Base-by-base conservation (phyloP, 2,797 vertebrate genomes). In the Melanotaenia nigrans region DNA sequence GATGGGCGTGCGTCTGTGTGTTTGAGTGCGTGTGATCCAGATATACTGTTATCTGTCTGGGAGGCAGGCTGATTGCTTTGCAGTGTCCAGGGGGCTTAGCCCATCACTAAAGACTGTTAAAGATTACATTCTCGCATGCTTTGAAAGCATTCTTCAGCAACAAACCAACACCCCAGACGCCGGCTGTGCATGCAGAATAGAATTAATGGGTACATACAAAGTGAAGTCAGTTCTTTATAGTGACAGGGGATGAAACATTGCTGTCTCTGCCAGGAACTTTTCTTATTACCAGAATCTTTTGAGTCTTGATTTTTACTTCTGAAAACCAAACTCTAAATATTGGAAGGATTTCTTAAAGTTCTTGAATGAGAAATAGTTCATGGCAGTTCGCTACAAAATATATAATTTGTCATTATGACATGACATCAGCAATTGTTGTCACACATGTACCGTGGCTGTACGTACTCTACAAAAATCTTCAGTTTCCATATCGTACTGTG, bases 31-130 rank as follows among this genome's bases (percentile, higher is more conserved):
- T 84, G 81, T 63, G 85, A 89, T 90, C 81, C 88, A 90, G 87
- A 92, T 90, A 90, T 81, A 85, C 85, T 75, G 83, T 86, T 92
- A 93, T 93, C 92, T 88, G 88, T 89, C 79, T 86, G 79, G 85
- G 86, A 92, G 87, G 87, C 89, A 80, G 87, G 75, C 84, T 90
- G 90, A 90, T 90, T 88, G 84, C 87, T 72, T 79, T 84, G 85
- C 85, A 85, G 78, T 47, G 85, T 91, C 89, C 86, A 83, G 86
- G 90, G 85, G 87, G 87, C 90, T 93, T 87, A 89, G 79, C 67
- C 81, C 85, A 87, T 78, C 85, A 83, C 90, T 90, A 89, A 91
- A 92, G 90, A 85, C 83, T 88, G 85, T 85, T 91, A 86, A 88
- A 91, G 91, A 92, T 93, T 91, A 91, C 89, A 88, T 87, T 81